A percentile compares a stretch with the other conserved stretches of the same genome.
phyloP scores from a whole-genome alignment of 1,140 invertebrate species.

The Drosophila aff. region DNA sequence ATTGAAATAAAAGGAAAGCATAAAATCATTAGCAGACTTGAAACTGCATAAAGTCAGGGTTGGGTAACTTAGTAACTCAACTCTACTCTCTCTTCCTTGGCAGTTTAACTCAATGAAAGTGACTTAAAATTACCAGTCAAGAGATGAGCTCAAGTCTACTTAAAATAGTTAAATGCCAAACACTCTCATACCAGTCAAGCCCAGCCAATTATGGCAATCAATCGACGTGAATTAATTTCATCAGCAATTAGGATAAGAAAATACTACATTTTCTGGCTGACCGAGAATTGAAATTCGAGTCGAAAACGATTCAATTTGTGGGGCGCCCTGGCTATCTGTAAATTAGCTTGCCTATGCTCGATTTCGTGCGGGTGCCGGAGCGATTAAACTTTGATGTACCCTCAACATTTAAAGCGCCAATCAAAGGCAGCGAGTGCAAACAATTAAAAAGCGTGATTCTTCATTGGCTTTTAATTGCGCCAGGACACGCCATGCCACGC shows the following conservation, averaged over 20 bases:
- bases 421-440: slow-evolving; percentile 70
- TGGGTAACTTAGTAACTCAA: background rate
- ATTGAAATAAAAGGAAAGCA: slow-evolving; percentile 56
- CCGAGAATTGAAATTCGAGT: slow-evolving; percentile 11
- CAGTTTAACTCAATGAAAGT: background rate
- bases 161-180: slow-evolving; percentile 4
- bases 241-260: slow-evolving; percentile 35
- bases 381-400: slow-evolving; percentile 73
- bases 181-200: background rate
- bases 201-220: slow-evolving; percentile 30
- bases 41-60: slow-evolving; percentile 16
- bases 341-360: slow-evolving; percentile 63
- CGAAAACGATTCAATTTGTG: slow-evolving; percentile 21
- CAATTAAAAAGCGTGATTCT: slow-evolving; percentile 74
- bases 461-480: slow-evolving; percentile 73
- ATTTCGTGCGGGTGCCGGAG: slow-evolving; percentile 57
- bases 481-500: slow-evolving; percentile 59
- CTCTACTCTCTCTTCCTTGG: background rate
- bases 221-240: slow-evolving; percentile 35
- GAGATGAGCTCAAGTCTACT: background rate
- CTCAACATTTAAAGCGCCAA: slow-evolving; percentile 69
- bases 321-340: slow-evolving; percentile 22
- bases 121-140: background rate
- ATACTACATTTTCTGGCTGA: slow-evolving; percentile 27
- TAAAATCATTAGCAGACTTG: slow-evolving; percentile 66